Evolutionary conservation across 2,113 vertebrate species (phyloP).

Genomic region (Stictonetta naevosa): DNA sequence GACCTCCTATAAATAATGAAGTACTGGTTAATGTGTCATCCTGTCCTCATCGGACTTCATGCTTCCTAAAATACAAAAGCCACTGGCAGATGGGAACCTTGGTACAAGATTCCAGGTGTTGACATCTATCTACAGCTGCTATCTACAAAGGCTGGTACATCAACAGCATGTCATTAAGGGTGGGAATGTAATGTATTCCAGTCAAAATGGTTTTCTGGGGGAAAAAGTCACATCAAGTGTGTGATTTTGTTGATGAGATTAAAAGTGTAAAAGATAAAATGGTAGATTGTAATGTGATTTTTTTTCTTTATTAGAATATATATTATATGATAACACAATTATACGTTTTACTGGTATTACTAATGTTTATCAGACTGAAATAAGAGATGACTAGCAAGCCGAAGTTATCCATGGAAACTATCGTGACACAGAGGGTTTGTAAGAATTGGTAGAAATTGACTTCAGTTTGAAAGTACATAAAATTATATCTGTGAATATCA

Average conservation of each 20-base stretch:
- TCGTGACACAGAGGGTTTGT: background rate
- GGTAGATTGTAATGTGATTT: background rate
- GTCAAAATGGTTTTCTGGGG: background rate
- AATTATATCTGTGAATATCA: background rate
- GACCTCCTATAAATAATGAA: background rate
- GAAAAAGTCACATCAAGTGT: background rate
- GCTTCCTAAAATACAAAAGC: background rate
- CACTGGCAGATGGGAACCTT: background rate
- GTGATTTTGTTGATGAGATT: background rate
- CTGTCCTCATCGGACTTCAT: background rate
- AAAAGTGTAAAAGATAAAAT: accelerated
- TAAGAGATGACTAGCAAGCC: background rate
- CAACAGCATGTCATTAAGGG: background rate
- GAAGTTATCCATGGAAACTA: background rate
- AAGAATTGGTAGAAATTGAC: background rate
- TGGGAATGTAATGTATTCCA: background rate
- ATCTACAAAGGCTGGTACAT: background rate
- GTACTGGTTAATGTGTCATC: background rate
- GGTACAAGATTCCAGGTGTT: background rate
- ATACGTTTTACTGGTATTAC: too few species aligned
- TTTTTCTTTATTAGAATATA: background rate
- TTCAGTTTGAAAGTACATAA: background rate
- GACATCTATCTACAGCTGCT: background rate
- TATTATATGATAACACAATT: background rate
- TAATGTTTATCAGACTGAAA: background rate